Base-by-base conservation (phyloP, 1,140 invertebrate genomes). In the Cepaea nemoralis region DNA sequence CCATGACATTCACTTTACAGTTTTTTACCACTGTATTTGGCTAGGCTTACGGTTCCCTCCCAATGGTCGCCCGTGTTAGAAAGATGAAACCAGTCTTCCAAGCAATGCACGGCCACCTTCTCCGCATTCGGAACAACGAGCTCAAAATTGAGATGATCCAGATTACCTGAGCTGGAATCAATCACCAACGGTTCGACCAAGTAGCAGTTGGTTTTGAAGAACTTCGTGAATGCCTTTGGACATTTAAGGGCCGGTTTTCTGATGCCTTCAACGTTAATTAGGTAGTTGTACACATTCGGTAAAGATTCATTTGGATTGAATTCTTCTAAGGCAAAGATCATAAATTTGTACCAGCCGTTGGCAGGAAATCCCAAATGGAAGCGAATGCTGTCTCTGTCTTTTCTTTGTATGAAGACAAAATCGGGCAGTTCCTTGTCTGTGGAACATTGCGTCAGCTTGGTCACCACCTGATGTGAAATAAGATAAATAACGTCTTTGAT, bases 201-300 rank as follows among this genome's bases (percentile, higher is more conserved):
- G 83, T 80, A 89, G 73, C 90, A 91, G 5, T 88, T 89, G 35
- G 91, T 89, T 75, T 90, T 90, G 89, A 89, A 91, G 48, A 89
- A 91, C 59, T 90, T 89, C 14, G 87, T 87, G 82, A 88, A 91
- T 81, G 90, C 89, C 76, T 88, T 87, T 6, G 90, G 89, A 85
- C 85, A 91, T 24, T 86, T 82, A 63, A 82, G 79, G 10, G 86
- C 86, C 0, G 86, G 66, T 10, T 83, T 74, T 16, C 66, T 37
- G 48, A 76, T 80, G 19, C 71, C 71, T 0, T 80, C 81, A 42
- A 86, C 86, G 1, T 89, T 73, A 39, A 91, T 88, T 63, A 91
- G 77, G 76, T 91, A 91, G 83, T 91, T 91, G 84, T 81, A 91
- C 5, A 91, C 90, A 67, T 89, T 90, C 0, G 90, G 90, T 75